Conservation (phyloP, 2,888 invertebrate species). For the Pardosa pseudoannulata region DNA sequence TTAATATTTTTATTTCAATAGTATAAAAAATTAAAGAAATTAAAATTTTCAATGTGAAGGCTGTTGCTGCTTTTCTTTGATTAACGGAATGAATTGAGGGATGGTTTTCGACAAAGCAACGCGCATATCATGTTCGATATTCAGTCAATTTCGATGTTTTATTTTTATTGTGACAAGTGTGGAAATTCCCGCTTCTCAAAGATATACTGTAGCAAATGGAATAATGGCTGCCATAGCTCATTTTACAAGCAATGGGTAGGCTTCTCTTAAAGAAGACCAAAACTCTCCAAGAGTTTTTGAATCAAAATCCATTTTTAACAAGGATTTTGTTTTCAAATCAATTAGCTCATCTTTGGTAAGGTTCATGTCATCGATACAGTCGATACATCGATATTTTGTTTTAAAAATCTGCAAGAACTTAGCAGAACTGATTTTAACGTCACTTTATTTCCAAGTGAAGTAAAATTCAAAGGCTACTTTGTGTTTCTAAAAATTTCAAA, state of each 20-base stretch:
- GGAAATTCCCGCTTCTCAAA: slow-evolving; percentile 37
- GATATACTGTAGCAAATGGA: slow-evolving; percentile 32
- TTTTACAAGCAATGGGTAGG: slow-evolving; percentile 30
- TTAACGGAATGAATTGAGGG: slow-evolving; percentile 48
- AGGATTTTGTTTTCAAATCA: slow-evolving; percentile 43
- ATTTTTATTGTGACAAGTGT: slow-evolving; percentile 46
- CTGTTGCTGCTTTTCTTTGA: slow-evolving; percentile 50
- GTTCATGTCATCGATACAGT: slow-evolving; percentile 54
- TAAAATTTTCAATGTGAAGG: slow-evolving; percentile 51
- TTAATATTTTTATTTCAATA: too few species aligned
- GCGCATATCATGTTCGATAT: slow-evolving; percentile 50
- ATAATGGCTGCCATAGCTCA: slow-evolving; percentile 26
- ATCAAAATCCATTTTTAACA: slow-evolving; percentile 33
- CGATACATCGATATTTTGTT: too few species aligned
- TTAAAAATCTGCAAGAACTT: too few species aligned
- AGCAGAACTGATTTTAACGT: too few species aligned
- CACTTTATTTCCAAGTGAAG: too few species aligned
- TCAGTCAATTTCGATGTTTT: slow-evolving; percentile 50
- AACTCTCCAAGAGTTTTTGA: not conserved
- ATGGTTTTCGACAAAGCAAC: slow-evolving; percentile 55
- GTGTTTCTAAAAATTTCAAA: too few species aligned
- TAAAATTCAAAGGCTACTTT: too few species aligned
- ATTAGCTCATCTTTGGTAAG: slow-evolving; percentile 41
- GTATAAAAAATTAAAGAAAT: slow-evolving; percentile 50
- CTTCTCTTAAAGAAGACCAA: slow-evolving; percentile 16